A percentile compares a stretch with the other conserved stretches of the same genome.
Conservation (phyloP, 2,113 vertebrate genomes). For the Chiloscyllium plagiosum region DNA sequence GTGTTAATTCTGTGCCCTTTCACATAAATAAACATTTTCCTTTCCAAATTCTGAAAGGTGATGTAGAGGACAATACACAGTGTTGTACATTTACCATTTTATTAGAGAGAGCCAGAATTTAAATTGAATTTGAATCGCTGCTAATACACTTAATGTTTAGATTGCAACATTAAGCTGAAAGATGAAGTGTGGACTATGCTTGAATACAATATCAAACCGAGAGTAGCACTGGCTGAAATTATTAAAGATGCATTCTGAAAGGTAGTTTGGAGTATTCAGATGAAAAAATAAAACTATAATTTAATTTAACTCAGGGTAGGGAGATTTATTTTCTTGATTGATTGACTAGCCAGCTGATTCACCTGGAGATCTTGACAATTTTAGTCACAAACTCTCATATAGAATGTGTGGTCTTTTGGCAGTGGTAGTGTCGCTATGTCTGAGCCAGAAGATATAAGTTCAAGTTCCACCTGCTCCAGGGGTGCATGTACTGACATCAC, state of each 20-base stretch:
- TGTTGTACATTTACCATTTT: not conserved
- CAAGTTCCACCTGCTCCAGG: too few relatives aligned
- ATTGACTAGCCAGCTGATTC: not conserved
- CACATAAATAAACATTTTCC: not conserved
- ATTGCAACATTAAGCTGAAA: not conserved
- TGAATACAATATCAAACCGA: not conserved
- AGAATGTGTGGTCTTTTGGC: too few relatives aligned
- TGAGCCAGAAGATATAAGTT: too few relatives aligned
- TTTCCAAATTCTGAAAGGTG: not conserved
- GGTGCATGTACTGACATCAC: too few relatives aligned
- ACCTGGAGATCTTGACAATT: not conserved
- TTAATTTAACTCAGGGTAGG: not conserved
- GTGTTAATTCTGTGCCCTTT: not conserved
- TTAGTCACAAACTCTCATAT: not conserved
- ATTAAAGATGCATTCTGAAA: not conserved
- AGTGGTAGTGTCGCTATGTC: too few relatives aligned
- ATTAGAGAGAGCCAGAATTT: not conserved
- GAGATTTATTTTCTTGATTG: not conserved
- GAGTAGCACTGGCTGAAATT: not conserved
- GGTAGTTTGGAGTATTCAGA: not conserved
- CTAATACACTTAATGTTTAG: not conserved
- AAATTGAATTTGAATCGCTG: not conserved
- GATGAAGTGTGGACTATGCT: not conserved
- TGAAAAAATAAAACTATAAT: not conserved
- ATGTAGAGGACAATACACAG: not conserved